Percentiles rank a stretch among this genome's conserved stretches.
Evolutionary conservation across 2,888 invertebrate species (phyloP).

Genomic region (Macrophya annulata): DNA sequence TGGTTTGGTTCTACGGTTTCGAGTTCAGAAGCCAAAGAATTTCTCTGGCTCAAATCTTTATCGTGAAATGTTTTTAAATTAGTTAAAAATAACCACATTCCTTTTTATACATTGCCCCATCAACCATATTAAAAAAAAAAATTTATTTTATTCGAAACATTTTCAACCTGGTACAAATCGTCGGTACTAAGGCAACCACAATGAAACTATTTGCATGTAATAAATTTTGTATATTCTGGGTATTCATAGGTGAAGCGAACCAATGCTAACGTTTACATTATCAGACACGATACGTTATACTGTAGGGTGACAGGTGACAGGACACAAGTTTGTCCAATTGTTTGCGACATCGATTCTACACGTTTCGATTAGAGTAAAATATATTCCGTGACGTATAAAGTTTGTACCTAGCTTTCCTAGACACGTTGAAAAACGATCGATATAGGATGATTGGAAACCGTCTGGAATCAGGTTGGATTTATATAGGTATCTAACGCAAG

Average conservation of each 20-base stretch:
- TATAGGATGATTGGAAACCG: slow-evolving; percentile 13
- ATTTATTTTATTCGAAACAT: not conserved
- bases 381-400: not conserved
- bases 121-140: not conserved
- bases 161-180: not conserved
- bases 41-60: not conserved
- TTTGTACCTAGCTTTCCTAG: not conserved
- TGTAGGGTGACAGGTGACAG: slow-evolving; percentile 37
- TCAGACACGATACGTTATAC: slow-evolving; percentile 25
- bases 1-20: not conserved
- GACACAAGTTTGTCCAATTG: slow-evolving; percentile 27
- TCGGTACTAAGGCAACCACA: too few species aligned
- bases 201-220: not conserved
- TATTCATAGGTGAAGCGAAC: not conserved
- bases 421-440: not conserved
- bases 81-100: not conserved
- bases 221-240: slow-evolving; percentile 32
- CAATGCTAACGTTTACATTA: slow-evolving; percentile 24
- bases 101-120: not conserved
- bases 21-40: slow-evolving; percentile 11
- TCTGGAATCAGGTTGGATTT: not conserved
- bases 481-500: not conserved
- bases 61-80: not conserved
- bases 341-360: slow-evolving; percentile 1
- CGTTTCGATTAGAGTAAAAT: slow-evolving; percentile 9